Percentiles rank a stretch among this genome's conserved stretches.
Evolutionary conservation across 2,797 vertebrate species (phyloP).

Genomic region (Octomys mimax): DNA sequence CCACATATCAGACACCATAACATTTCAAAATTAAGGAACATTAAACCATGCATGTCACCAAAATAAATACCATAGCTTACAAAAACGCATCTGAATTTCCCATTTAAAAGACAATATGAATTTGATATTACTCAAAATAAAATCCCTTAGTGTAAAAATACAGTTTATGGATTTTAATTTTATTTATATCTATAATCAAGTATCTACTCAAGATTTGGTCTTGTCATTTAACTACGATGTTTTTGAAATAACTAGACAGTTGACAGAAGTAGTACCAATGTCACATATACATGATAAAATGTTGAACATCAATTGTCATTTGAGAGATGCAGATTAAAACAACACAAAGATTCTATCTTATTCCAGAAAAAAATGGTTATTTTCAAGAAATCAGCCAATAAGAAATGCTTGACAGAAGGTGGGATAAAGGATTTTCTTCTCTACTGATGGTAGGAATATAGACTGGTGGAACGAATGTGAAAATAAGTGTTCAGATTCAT

Average conservation of each 20-base stretch:
- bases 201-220: background rate
- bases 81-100: background rate
- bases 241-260: background rate
- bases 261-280: too few relatives aligned
- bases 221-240: background rate
- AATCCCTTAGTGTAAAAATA: background rate
- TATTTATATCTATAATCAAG: background rate
- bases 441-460: too few relatives aligned
- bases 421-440: too few relatives aligned
- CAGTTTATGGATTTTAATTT: background rate
- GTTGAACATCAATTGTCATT: too few relatives aligned
- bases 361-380: too few relatives aligned
- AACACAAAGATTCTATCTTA: too few relatives aligned
- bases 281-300: too few relatives aligned
- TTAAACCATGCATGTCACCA: background rate
- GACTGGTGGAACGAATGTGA: too few relatives aligned
- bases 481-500: too few relatives aligned
- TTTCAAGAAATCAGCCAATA: too few relatives aligned
- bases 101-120: background rate
- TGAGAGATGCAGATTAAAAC: too few relatives aligned
- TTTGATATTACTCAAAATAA: background rate
- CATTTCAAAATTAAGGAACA: background rate
- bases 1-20: background rate
- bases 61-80: background rate
- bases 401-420: too few relatives aligned